phyloP scores from a whole-genome alignment of 2,888 invertebrate genomes.

The Omphaloscelis lunosa region DNA sequence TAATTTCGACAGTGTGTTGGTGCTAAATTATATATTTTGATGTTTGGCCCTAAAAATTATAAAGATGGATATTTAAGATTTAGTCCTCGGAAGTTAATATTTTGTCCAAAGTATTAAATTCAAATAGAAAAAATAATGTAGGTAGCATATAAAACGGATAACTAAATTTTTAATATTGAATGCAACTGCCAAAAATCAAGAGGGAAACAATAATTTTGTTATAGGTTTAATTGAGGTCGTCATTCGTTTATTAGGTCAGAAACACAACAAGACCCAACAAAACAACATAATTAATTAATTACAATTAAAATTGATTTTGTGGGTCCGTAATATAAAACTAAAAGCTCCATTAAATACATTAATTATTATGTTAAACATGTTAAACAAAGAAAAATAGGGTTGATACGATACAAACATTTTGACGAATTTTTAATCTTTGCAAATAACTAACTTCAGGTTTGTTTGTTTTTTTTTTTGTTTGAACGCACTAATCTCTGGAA shows the following conservation, averaged over 20 bases:
- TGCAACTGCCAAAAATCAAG: constrained; percentile 78
- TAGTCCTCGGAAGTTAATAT: constrained; percentile 50
- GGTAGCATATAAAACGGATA: constrained; percentile 58
- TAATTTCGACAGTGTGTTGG: constrained; percentile 65
- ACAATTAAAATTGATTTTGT: not conserved
- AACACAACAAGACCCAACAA: too few species aligned
- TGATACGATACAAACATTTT: not conserved
- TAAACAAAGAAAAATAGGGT: not conserved
- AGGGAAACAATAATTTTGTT: constrained; percentile 41
- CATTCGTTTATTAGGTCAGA: constrained; percentile 35
- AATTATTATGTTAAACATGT: not conserved
- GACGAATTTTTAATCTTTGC: too few species aligned
- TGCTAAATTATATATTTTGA: constrained; percentile 72
- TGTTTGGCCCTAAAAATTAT: constrained; percentile 44
- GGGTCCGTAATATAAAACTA: not conserved
- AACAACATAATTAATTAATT: too few species aligned
- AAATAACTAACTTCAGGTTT: too few species aligned
- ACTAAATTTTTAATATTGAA: constrained; percentile 53
- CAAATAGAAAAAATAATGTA: constrained; percentile 48
- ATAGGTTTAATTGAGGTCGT: constrained; percentile 47
- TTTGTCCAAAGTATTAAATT: constrained; percentile 68
- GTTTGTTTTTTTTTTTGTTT: too few species aligned
- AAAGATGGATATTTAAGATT: constrained; percentile 43
- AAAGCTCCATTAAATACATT: constrained; percentile 3
- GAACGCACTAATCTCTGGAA: too few species aligned